These are phyloP conservation scores for Hirudo medicinalis DNA, from an alignment of 1,140 invertebrate genomes.

Conservation along the genomic window DNA sequence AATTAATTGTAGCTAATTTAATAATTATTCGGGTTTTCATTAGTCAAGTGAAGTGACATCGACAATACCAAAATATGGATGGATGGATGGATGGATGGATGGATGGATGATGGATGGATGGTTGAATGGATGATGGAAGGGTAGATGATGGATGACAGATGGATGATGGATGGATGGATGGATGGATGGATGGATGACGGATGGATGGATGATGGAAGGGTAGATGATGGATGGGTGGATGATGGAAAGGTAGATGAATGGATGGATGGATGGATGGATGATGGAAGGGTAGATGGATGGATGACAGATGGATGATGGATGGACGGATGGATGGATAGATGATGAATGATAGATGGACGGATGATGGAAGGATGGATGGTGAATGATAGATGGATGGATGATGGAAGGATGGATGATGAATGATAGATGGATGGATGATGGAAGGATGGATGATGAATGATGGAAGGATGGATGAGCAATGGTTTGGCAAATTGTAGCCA, in stretches of 20 bases:
- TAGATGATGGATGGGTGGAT: not conserved
- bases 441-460: no score
- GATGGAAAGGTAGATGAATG: not conserved
- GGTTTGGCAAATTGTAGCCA: no score
- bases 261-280: not conserved
- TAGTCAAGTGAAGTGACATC: no score
- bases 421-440: no score
- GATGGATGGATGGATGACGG: not conserved
- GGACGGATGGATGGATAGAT: not conserved
- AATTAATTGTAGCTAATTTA: no score
- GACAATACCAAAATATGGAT: no score
- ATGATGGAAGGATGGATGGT: no score
- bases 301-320: not conserved
- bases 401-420: no score
- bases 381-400: no score
- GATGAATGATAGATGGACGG: no score
- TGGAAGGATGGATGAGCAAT: not conserved
- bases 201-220: not conserved
- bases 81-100: not conserved
- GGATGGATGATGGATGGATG: not conserved
- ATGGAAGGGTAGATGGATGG: not conserved
- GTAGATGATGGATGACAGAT: not conserved
- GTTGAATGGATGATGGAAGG: not conserved
- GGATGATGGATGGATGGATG: not conserved
- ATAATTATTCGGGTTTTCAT: no score